Conservation (phyloP, 2,888 invertebrate species). For the Hofmannophila pseudospretella region DNA sequence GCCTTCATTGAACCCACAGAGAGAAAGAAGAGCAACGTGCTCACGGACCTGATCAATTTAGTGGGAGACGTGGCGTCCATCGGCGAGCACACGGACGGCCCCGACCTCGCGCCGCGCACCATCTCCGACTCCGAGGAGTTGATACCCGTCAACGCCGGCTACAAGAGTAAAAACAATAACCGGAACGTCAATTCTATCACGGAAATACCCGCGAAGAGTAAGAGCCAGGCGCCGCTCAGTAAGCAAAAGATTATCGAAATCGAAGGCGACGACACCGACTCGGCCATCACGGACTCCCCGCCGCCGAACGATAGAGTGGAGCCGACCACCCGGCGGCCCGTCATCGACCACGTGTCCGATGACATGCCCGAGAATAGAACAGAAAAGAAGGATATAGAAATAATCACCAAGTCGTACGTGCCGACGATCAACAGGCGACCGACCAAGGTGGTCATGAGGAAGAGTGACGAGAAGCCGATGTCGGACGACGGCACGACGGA, state of each 20-base stretch:
- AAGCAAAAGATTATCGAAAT: conserved; percentile 60
- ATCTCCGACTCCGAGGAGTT: conserved; percentile 65
- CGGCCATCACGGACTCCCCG: conserved; percentile 50
- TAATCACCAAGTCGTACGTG: conserved; percentile 60
- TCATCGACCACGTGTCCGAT: conserved; percentile 66
- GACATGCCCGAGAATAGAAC: conserved; percentile 36
- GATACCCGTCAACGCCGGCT: conserved; percentile 62
- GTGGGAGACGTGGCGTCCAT: conserved; percentile 70
- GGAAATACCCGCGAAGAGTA: conserved; percentile 55
- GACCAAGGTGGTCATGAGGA: conserved; percentile 59
- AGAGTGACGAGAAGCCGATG: conserved; percentile 34
- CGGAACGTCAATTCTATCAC: conserved; percentile 66
- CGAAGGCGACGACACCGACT: conserved; percentile 54
- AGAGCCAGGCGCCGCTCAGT: conserved; percentile 30
- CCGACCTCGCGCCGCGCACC: conserved; percentile 15
- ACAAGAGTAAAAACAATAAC: conserved; percentile 68
- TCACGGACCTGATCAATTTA: conserved; percentile 60
- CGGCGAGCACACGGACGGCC: conserved; percentile 50
- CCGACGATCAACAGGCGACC: conserved; percentile 57
- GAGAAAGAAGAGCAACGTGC: conserved; percentile 43
- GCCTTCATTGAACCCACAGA: conserved; percentile 45
- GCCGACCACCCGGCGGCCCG: conserved; percentile 58
- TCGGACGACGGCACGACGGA: conserved; percentile 23
- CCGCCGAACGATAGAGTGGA: conserved; percentile 59
- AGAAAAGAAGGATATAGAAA: conserved; percentile 59